phyloP scores from a whole-genome alignment of 2,113 vertebrate species.

The Charadrius vociferus region DNA sequence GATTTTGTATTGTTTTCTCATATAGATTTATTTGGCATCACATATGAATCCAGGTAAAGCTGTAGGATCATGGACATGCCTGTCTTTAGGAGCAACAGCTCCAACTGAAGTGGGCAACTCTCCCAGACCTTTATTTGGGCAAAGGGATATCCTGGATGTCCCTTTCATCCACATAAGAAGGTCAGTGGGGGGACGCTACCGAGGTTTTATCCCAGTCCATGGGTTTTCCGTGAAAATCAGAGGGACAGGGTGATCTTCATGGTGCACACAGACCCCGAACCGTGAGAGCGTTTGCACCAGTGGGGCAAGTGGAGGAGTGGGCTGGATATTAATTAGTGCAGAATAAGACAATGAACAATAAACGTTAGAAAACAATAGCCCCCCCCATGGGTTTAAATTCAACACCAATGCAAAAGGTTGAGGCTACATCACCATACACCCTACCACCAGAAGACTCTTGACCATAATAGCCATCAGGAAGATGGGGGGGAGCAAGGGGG shows the following conservation, averaged over 20 bases:
- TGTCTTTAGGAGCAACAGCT: not conserved
- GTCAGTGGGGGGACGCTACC: not conserved
- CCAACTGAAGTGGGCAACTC: not conserved
- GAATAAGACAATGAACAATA: not conserved
- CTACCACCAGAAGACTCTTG: not conserved
- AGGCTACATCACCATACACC: not conserved
- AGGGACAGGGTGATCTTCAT: not conserved
- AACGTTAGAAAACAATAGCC: not conserved
- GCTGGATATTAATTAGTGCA: not conserved
- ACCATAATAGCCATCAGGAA: not conserved
- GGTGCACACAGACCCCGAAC: not conserved
- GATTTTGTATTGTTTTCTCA: not conserved
- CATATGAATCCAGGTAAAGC: not conserved
- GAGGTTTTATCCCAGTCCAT: not conserved
- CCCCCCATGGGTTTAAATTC: not conserved
- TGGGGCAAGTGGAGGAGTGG: not conserved
- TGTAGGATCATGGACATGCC: no score
- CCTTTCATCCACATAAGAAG: not conserved
- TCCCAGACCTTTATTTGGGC: not conserved
- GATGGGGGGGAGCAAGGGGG: not conserved
- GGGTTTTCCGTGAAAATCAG: not conserved
- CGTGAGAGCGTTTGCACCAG: fast-evolving
- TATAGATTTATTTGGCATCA: not conserved
- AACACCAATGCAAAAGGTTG: not conserved
- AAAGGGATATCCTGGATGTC: not conserved